Base-by-base conservation (phyloP, 2,888 invertebrate species). In the Drosophila barbarae region DNA sequence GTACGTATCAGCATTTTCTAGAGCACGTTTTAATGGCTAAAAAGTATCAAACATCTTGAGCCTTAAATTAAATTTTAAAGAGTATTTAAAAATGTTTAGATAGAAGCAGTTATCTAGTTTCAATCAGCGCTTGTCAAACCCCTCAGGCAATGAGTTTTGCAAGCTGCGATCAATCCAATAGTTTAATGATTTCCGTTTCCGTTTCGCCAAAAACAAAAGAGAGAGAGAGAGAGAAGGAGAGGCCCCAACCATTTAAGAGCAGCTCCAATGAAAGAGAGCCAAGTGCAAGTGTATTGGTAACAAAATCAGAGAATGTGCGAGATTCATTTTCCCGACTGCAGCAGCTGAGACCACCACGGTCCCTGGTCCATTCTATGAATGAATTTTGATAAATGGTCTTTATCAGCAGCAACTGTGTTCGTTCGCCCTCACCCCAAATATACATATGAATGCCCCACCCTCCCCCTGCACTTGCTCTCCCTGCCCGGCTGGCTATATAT, bases 301-400 rank as follows among this genome's bases (percentile, higher is more conserved):
- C 8, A 13, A n/a, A 42, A 26, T 5, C 42, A 30, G 38, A 54
- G 59, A 60, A 38, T 55, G 49, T 28, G 35, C 46, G 50, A 26
- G 28, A 56, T 34, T 32, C 52, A 15, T 28, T 5, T 32, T 32
- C 30, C 21, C 46, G 34, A 52, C 69, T 52, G 59, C 65, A 76
- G 59, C 65, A 76, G 26, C 57, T 54, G 73, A 51, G 36, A 28
- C 39, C 32, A 28, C 39, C 32, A 47, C 30, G 30, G 21, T 47
- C 46, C 10, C 46, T 47, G 46, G 32, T 41, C 23, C 51, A 61
- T 82, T 84, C 85, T 67, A 84, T 82, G 81, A 82, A 82, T 82
- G 81, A 84, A 85, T 85, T 74, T 84, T 82, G 84, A 82, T 82
- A 85, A 85, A 84, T 77, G 53, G 70, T 60, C 74, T 85, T 81